phyloP scores from a whole-genome alignment of 2,113 vertebrate species.

The Mus pahari region DNA sequence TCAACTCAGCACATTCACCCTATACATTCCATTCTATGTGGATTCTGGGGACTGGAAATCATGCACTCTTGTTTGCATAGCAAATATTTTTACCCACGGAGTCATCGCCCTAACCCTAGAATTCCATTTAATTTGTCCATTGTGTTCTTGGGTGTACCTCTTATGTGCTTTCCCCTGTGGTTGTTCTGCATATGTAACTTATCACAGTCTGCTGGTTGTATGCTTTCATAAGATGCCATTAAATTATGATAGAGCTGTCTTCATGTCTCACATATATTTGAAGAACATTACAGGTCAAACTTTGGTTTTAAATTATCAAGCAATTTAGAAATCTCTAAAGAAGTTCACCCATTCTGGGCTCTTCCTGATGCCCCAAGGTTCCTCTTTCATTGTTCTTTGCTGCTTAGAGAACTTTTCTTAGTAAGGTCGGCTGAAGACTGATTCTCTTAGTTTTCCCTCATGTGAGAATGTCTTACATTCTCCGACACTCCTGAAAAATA shows the following conservation, averaged over 20 bases:
- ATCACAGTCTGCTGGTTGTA: background rate
- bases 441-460: background rate
- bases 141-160: background rate
- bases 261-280: background rate
- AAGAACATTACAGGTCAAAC: background rate
- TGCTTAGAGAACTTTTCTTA: background rate
- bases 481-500: background rate
- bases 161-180: background rate
- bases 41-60: background rate
- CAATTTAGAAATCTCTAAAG: background rate
- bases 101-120: background rate
- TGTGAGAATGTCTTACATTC: background rate
- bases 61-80: background rate
- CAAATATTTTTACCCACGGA: background rate
- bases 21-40: background rate
- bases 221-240: background rate
- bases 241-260: background rate
- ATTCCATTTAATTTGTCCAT: background rate
- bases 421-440: background rate
- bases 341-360: background rate
- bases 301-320: background rate
- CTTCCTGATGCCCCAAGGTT: background rate
- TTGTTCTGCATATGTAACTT: background rate
- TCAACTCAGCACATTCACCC: background rate
- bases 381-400: background rate